Evolutionary conservation across 2,797 vertebrate species (phyloP).

Genomic region (Numenius phaeopus): DNA sequence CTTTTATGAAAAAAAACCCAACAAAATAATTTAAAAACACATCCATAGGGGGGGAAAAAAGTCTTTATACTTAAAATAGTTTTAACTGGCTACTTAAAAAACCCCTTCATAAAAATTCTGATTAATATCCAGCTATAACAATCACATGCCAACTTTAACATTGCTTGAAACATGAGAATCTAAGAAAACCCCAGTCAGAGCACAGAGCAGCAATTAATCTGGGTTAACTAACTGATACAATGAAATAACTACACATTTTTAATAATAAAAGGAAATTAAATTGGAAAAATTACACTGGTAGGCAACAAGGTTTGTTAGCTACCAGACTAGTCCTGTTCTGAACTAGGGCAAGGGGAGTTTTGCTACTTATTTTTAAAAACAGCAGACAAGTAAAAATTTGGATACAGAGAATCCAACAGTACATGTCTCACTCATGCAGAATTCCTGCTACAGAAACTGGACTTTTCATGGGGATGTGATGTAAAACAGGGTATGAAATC

Average conservation of each 20-base stretch:
- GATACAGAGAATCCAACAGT: not conserved
- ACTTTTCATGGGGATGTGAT: not conserved
- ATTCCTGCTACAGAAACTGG: not conserved
- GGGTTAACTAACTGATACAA: conserved; percentile 24
- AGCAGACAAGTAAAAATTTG: not conserved
- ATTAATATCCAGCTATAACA: conserved; percentile 17
- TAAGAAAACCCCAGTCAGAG: conserved; percentile 27
- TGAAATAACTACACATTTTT: conserved; percentile 19
- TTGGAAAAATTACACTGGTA: not conserved
- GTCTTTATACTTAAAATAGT: not conserved
- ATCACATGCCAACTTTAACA: not conserved
- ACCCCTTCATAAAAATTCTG: not conserved
- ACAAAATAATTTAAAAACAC: conserved; percentile 42
- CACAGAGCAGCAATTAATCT: conserved; percentile 34
- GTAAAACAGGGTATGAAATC: not conserved
- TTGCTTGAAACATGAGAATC: conserved; percentile 12
- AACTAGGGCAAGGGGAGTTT: not conserved
- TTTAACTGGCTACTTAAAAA: conserved; percentile 12
- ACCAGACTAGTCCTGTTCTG: not conserved
- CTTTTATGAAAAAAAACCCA: not conserved
- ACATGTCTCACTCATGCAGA: not conserved
- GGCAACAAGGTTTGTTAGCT: not conserved
- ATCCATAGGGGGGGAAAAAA: not conserved
- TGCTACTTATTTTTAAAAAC: not conserved
- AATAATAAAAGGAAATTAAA: conserved; percentile 42